Evolutionary conservation across 2,888 invertebrate genomes (phyloP).

Genomic region (Lathronympha strigana): DNA sequence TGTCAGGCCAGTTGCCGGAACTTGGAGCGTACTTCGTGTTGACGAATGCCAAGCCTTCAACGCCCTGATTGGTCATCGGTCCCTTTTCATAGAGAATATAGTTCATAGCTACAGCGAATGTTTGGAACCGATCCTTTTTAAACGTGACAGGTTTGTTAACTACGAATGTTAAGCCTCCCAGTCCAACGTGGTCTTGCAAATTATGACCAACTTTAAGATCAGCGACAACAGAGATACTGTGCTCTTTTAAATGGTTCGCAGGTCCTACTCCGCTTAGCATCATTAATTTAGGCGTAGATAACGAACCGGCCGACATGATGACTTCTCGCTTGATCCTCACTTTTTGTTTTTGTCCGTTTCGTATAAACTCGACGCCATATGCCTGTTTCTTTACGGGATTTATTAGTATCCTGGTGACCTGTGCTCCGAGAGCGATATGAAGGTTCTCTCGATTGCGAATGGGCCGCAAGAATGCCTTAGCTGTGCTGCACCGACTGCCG

Average conservation of each 20-base stretch:
- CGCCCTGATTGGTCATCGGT: constrained; percentile 92
- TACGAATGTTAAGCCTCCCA: constrained; percentile 93
- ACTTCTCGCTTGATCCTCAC: constrained; percentile 92
- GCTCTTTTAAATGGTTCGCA: constrained; percentile 88
- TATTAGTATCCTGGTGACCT: constrained; percentile 89
- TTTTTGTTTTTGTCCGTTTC: constrained; percentile 86
- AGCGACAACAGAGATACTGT: constrained; percentile 89
- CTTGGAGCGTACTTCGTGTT: constrained; percentile 94
- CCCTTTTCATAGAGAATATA: constrained; percentile 92
- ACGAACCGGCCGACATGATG: constrained; percentile 93
- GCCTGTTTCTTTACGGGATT: constrained; percentile 88
- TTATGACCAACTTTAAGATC: constrained; percentile 92
- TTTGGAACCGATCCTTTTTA: constrained; percentile 90
- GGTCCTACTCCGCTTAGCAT: constrained; percentile 97
- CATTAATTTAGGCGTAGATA: constrained; percentile 94
- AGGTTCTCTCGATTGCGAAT: constrained; percentile 90
- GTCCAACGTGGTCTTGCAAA: constrained; percentile 94
- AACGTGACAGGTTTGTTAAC: constrained; percentile 92
- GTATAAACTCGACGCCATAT: constrained; percentile 89
- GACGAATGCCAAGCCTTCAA: constrained; percentile 94
- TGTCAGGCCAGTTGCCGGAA: constrained; percentile 91
- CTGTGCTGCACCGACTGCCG: constrained; percentile 93
- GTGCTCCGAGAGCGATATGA: constrained; percentile 91
- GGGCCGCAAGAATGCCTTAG: constrained; percentile 94
- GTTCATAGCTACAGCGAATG: constrained; percentile 90